Percentiles rank a stretch among this genome's conserved stretches.
Evolutionary conservation across 2,113 vertebrate genomes (phyloP).

Genomic region (Scolopax mira): DNA sequence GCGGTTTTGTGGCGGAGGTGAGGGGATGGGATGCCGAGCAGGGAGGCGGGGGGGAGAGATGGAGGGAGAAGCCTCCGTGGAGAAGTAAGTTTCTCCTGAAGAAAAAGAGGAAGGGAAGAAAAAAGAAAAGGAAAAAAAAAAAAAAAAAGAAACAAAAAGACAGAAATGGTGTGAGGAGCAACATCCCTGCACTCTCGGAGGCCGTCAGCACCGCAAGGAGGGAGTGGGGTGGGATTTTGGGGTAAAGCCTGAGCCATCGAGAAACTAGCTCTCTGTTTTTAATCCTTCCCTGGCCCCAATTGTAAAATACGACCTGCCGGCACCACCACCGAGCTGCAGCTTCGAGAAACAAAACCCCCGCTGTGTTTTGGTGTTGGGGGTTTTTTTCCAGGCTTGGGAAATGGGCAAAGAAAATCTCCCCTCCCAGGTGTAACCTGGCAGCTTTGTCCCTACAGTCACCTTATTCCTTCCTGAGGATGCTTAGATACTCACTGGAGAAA

Average conservation of each 20-base stretch:
- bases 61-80: neutral
- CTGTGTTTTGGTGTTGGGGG: conserved; percentile 4
- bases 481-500: neutral
- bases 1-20: neutral
- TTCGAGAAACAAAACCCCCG: conserved; percentile 54
- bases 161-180: accelerated
- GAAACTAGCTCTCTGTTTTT: conserved; percentile 38
- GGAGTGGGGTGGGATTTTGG: conserved; percentile 50
- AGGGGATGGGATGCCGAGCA: neutral
- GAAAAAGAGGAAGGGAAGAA: neutral
- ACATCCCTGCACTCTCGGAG: neutral
- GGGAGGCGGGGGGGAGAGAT: neutral
- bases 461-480: neutral
- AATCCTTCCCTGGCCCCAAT: conserved; percentile 34
- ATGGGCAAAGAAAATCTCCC: neutral
- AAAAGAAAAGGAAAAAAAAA: neutral
- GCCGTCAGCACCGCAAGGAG: neutral
- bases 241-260: conserved; percentile 39
- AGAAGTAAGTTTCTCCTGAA: neutral
- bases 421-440: neutral
- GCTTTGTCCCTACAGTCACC: neutral
- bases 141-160: neutral
- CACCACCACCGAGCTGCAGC: neutral
- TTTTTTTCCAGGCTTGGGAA: conserved; percentile 12
- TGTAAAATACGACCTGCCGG: conserved; percentile 65